Evolutionary conservation across 2,113 vertebrate genomes (phyloP).

Genomic region (Archilochus colubris): DNA sequence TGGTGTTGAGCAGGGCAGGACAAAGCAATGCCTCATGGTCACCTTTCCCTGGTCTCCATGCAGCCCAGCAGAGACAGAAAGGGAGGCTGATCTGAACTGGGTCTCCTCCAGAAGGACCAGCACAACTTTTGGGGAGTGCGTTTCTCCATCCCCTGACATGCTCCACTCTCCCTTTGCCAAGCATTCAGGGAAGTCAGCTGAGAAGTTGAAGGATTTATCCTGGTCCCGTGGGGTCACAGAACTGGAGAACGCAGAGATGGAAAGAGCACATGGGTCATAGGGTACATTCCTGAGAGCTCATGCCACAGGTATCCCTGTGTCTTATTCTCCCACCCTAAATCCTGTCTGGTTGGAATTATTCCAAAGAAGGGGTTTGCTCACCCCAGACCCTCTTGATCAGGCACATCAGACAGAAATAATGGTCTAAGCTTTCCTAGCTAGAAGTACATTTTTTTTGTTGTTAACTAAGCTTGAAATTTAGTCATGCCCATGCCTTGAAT

Average conservation of each 20-base stretch:
- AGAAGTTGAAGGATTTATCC: background rate
- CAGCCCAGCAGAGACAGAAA: background rate
- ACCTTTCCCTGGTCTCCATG: background rate
- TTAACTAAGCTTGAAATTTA: background rate
- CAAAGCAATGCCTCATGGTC: background rate
- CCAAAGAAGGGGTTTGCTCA: background rate
- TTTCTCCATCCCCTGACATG: background rate
- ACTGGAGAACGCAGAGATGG: background rate
- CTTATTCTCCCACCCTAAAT: background rate
- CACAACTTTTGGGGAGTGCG: background rate
- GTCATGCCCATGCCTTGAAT: conserved; percentile 24
- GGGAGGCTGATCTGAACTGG: background rate
- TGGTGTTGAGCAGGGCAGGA: background rate
- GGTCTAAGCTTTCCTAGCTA: background rate
- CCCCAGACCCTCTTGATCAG: fast-evolving
- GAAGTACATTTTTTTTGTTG: background rate
- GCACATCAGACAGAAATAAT: background rate
- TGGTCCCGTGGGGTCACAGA: background rate
- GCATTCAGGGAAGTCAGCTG: background rate
- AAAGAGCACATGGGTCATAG: background rate
- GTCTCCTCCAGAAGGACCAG: background rate
- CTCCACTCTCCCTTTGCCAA: background rate
- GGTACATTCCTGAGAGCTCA: background rate
- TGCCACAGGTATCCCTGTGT: background rate
- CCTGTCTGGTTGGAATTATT: background rate